Evolutionary conservation across 2,797 vertebrate genomes (phyloP).

Genomic region (Pagetopsis macropterus): DNA sequence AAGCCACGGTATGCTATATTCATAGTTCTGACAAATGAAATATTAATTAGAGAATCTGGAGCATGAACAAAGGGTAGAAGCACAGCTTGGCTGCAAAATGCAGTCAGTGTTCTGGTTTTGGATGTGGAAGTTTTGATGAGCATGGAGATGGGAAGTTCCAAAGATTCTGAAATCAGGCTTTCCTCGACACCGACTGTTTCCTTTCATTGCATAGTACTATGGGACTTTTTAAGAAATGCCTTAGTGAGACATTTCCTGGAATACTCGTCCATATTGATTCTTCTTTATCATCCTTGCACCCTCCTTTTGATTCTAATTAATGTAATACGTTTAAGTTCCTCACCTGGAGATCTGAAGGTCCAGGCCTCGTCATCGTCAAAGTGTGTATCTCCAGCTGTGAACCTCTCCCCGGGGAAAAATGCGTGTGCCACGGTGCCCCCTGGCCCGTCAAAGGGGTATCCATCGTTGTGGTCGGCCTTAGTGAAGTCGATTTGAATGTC

Average conservation of each 20-base stretch:
- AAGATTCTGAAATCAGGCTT: conserved; percentile 12
- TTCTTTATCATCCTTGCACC: not conserved
- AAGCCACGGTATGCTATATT: conserved; percentile 43
- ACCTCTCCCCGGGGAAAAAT: conserved; percentile 92
- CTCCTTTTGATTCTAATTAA: not conserved
- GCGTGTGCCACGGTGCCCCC: conserved; percentile 95
- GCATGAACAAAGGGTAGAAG: conserved; percentile 48
- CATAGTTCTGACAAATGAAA: conserved; percentile 52
- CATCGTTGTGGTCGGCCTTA: conserved; percentile 90
- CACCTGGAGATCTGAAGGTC: conserved; percentile 96
- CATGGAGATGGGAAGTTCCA: conserved; percentile 23
- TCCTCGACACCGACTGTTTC: conserved; percentile 20
- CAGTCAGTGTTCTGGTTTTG: conserved; percentile 37
- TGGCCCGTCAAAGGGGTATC: conserved; percentile 94
- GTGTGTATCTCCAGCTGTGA: conserved; percentile 91
- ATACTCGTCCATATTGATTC: conserved; percentile 4
- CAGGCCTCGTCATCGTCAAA: conserved; percentile 96
- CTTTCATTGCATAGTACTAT: conserved; percentile 10
- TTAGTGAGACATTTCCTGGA: conserved; percentile 10
- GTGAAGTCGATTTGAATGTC: conserved; percentile 99
- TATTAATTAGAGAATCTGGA: conserved; percentile 63
- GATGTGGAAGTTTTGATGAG: conserved; percentile 16
- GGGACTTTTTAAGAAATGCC: conserved; percentile 18
- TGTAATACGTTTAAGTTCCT: conserved; percentile 15
- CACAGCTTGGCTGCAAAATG: conserved; percentile 39